Base-by-base conservation (phyloP, 2,797 vertebrate genomes). In the Carapus acus region DNA sequence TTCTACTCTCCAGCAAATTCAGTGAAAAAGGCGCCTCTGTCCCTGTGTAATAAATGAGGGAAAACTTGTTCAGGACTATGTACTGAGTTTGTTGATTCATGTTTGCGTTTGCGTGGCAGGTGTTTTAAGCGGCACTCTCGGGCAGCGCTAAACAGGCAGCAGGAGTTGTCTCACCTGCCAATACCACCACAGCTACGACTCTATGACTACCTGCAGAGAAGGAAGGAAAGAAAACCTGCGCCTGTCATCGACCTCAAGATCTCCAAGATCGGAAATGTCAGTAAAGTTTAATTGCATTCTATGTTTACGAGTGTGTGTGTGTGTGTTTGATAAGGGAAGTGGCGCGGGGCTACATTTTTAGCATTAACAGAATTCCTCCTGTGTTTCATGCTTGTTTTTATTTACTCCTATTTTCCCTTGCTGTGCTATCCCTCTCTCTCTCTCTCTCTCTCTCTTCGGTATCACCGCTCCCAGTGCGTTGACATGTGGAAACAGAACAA, bases 401-500 rank as follows among this genome's bases (percentile, higher is more conserved):
- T 27, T 29, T 27, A 2, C 5, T 49, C 36, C n/a, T 69, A 21
- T 67, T 45, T 37, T 4, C 15, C 29, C 33, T 51, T 8, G 15
- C 60, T 65, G 41, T 4, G 3, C 79, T 78, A 42, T 37, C 4
- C 6, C 7, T 13, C 1, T 54, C 54, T 27, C 21, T 53, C 29
- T 54, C 17, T 20, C 29, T 18, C 31, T 37, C 27, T 43, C 7
- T 58, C 39, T 31, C 9, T 27, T 27, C 47, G 41, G 39, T 29
- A 2, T 47, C 71, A 78, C 76, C 51, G 6, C 37, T 27, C 17
- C 24, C 74, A 99, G 95, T 96, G 93, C 62, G 92, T 99, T 23
- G 96, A 98, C 87, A 96, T 94, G 91, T 98, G 96, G 96, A 97
- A 94, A 76, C 93, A 91, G 78, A 95, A 77, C 71, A 91, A 89